Evolutionary conservation across 2,888 invertebrate genomes (phyloP), one percentile per base, ranked within the genome.

Genomic region (Odiellus spinosus): DNA sequence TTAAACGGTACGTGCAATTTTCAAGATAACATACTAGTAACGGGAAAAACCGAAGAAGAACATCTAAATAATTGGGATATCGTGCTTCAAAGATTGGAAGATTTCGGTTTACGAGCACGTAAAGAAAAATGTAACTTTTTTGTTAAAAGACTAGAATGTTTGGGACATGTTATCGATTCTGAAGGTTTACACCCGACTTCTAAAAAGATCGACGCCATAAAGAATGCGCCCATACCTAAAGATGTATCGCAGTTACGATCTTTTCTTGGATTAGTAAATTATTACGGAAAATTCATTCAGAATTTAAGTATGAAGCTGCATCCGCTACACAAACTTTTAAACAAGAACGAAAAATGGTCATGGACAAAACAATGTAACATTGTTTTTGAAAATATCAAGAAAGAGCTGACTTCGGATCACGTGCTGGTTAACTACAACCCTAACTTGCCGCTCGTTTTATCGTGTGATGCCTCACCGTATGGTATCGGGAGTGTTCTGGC

Each of bases 401-500:
- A 48, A 3, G 18, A 19, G 12, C 21, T 50, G 11, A 32, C 39
- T 26, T 26, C 36, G 11, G 48, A 40, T 20, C 18, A 40, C 1
- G 47, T 52, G n/a, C 17, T 53, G 14, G 47, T 50, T 10, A 52
- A 54, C 26, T 54, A 52, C 47, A 49, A 54, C 34, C 45, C 40
- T 14, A 32, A 40, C 3, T 42, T 51, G 40, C 45, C 46, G 14
- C 38, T 56, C 3, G 50, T 33, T 17, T 43, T 58, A 34, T 52
- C 53, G 2, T 51, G 50, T 41, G 55, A 57, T 46, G 51, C 56
- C 12, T 55, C 55, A n/a, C 45, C 53, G 3, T 53, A 54, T 41
- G 55, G 56, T 17, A 11, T 55, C n/a, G 53, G 55, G n/a, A 50
- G 49, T 15, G 52, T 59, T 17, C 51, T 57, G 36, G 53, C 53